Base-by-base conservation (phyloP, 2,113 vertebrate genomes). In the Protobothrops mucrosquamatus region DNA sequence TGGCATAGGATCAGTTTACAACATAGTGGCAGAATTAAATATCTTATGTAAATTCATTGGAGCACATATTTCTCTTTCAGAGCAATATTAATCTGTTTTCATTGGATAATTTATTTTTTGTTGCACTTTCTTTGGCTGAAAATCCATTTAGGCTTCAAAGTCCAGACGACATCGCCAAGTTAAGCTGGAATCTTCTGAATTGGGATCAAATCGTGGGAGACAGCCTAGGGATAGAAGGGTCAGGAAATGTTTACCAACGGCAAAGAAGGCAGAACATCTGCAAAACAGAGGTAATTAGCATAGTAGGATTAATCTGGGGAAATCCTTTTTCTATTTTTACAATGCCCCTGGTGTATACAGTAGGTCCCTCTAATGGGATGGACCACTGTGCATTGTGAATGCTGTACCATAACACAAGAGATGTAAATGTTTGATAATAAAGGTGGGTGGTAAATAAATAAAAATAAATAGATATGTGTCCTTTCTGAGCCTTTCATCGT, bases 101-200 rank as follows among this genome's bases (percentile, higher is more conserved):
- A 51, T 3, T 6, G 59, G 46, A 23, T 51, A 3, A 3, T 85
- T 48, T 1, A 55, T 92, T 89, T 34, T 9, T 54, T 85, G 4
- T 91, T 59, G 4, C 74, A 81, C 92, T 51, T n/a, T 69, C 59
- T 57, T 93, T 93, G 88, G 4, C 94, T 97, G 85, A 87, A 88
- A 7, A 89, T 46, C 91, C 1, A 23, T 15, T 61, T 94, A 99
- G 99, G 98, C 95, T 5, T 96, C 97, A 43, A 99, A 96, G 95
- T 98, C 98, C 2, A 98, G 99, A 89, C 97, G 99, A 39, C 99
- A 99, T 94, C 98, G 99, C 3, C 98, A 98, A 64, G 97, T 98
- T 57, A 97, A 95, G 92, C 11, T 99, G n/a, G 97, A 98, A 8
- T 93, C 96, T 10, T 95, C 97, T 4, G 95, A 96, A 15, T 86